Conservation (phyloP, 2,797 vertebrate species). For the Trichosurus vulpecula region DNA sequence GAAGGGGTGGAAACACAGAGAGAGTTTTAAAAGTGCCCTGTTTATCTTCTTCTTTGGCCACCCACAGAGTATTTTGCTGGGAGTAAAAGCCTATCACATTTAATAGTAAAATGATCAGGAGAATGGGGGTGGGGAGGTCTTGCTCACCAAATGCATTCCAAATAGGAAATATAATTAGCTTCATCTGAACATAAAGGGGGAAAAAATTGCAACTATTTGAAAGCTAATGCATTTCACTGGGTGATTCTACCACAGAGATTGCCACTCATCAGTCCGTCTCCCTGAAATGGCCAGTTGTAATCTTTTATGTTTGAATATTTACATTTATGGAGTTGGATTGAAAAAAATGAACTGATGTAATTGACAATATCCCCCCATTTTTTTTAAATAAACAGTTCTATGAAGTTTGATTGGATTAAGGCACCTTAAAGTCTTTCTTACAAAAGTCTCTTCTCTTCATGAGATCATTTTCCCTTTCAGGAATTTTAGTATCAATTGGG, state of each 20-base stretch:
- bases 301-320: conserved; percentile 32
- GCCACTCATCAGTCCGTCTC: neutral
- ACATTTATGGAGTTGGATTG: conserved; percentile 6
- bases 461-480: neutral
- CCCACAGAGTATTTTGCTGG: neutral
- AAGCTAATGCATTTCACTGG: neutral
- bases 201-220: neutral
- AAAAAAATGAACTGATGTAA: conserved; percentile 39
- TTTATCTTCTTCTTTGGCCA: neutral
- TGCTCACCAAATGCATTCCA: conserved; percentile 10
- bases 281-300: conserved; percentile 21
- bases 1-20: neutral
- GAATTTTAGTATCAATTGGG: neutral
- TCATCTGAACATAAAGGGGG: neutral
- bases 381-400: conserved; percentile 17
- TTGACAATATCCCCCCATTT: conserved; percentile 15
- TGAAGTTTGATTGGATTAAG: neutral
- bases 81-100: neutral
- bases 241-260: neutral
- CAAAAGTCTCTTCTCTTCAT: neutral
- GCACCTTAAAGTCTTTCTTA: neutral
- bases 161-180: conserved; percentile 37
- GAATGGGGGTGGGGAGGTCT: neutral
- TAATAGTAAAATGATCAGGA: conserved; percentile 32
- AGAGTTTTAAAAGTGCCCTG: conserved; percentile 21